These are phyloP conservation scores for Alviniconcha strummeri DNA, from an alignment of 2,888 invertebrate genomes.

Conservation along the genomic window DNA sequence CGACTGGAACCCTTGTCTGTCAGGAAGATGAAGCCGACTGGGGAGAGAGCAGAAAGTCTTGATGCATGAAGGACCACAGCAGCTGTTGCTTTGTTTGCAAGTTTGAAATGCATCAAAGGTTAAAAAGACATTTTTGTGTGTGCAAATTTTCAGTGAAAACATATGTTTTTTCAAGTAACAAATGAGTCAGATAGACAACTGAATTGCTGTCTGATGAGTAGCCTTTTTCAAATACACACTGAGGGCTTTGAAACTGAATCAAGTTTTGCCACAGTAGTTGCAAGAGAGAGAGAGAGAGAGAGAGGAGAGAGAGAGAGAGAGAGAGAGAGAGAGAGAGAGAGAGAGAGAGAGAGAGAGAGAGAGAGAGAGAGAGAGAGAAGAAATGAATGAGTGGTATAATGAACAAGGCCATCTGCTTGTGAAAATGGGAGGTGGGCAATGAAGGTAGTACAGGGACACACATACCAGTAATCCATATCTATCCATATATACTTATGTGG, in stretches of 20 bases:
- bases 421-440: too few species aligned
- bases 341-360: background rate
- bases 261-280: too few species aligned
- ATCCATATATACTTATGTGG: too few species aligned
- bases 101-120: too few species aligned
- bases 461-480: too few species aligned
- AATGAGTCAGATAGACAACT: background rate
- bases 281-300: background rate
- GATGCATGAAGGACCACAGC: too few species aligned
- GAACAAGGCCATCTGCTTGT: too few species aligned
- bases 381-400: too few species aligned
- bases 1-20: conserved; percentile 74
- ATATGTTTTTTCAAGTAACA: too few species aligned
- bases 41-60: conserved; percentile 40
- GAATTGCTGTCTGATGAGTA: too few species aligned
- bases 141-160: background rate
- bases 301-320: background rate
- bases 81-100: too few species aligned
- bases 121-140: background rate
- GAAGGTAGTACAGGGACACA: too few species aligned
- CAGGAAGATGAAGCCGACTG: conserved; percentile 75
- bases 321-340: background rate
- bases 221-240: background rate
- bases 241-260: background rate
- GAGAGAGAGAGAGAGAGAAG: background rate